Base-by-base conservation (phyloP, 2,797 vertebrate genomes). In the Ciconia nigra region DNA sequence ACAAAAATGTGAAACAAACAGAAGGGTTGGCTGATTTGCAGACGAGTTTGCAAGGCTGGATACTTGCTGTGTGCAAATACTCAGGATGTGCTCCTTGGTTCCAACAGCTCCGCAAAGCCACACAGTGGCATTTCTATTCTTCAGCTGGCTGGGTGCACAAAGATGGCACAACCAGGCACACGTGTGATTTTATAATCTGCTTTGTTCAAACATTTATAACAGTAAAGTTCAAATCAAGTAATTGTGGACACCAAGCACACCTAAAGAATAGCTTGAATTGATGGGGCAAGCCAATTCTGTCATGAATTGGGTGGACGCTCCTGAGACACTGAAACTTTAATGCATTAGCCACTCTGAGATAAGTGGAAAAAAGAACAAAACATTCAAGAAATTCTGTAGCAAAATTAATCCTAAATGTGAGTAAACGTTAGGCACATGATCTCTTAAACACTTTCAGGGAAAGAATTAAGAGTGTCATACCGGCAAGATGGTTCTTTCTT, bases 401-500 rank as follows among this genome's bases (percentile, higher is more conserved):
- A 82, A 63, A 81, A 92, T 87, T 52, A 55, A 44, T 83, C 47
- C 52, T 76, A 66, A 41, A 52, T 57, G n/a, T 63, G 11, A 73
- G 59, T 44, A 84, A 77, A 77, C 37, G 18, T 18, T 57, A n/a
- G 59, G 71, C 35, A 89, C 3, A 7, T 0, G 0, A 87, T 55
- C n/a, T 92, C 62, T 77, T 26, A 72, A 47, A 62, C 26, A 46
- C 9, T 74, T 47, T 46, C 33, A 79, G 26, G 37, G 33, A 80
- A 89, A 89, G 16, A 81, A 66, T n/a, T 61, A 84, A 59, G 63
- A 39, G 31, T 86, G 37, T 87, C 97, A 0, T 98, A 99, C 99
- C 37, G 99, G 99, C 90, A 99, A 92, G 94, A 99, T 98, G 15
- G 97, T 98, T 90, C 98, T 98, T 97, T 99, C 99, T 88, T 99